Percentiles rank a stretch among this genome's conserved stretches.
Conservation (phyloP, 2,113 vertebrate genomes). For the Pollimyrus isidori region DNA sequence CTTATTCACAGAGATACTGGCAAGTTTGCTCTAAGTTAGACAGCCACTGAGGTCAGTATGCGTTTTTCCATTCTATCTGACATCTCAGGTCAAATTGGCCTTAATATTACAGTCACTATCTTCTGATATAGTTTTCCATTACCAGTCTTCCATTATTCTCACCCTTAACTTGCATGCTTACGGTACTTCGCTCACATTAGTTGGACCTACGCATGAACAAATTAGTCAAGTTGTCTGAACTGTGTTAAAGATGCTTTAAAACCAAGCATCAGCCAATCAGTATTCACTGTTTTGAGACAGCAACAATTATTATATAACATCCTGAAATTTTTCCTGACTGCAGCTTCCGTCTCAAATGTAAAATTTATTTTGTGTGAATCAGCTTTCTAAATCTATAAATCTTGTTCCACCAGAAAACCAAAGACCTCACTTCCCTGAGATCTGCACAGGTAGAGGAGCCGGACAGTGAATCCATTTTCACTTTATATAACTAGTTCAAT, state of each 20-base stretch:
- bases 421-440: not conserved
- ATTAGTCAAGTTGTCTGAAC: not conserved
- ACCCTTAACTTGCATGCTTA: not conserved
- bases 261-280: not conserved
- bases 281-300: not conserved
- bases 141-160: not conserved
- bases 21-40: not conserved
- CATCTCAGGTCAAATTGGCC: not conserved
- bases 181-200: not conserved
- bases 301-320: not conserved
- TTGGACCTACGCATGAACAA: not conserved
- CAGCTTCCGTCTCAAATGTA: not conserved
- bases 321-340: not conserved
- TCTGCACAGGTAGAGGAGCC: not conserved
- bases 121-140: not conserved
- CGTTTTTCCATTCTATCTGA: not conserved
- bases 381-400: not conserved
- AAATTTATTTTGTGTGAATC: not conserved
- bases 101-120: not conserved
- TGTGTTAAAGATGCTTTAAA: not conserved
- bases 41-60: not conserved
- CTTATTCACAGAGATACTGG: not conserved
- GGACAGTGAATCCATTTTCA: not conserved
- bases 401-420: not conserved
- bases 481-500: not conserved